Base-by-base conservation (phyloP, 2,797 vertebrate species). In the Crocodylus rhombifer region DNA sequence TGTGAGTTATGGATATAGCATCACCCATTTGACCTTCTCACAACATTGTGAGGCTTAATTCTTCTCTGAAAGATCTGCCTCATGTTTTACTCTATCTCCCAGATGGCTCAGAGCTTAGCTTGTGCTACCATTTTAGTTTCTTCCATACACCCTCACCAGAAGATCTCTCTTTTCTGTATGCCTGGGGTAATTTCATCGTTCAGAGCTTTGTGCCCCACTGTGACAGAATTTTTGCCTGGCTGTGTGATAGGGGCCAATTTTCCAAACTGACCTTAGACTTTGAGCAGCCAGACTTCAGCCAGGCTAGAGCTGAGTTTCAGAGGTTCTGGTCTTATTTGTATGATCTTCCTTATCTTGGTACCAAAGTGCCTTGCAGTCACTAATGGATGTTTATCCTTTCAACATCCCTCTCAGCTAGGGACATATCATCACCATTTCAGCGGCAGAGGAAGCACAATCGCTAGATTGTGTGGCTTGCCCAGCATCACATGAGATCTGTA, bases 1-100 rank as follows among this genome's bases (percentile, higher is more conserved):
- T 11, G 33, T 36, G 88, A 12, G 7, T 0, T 0, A 60, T 1
- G 7, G 74, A 51, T 0, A 0, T 17, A 21, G 17, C 14, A 26
- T 7, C 25, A 1, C 76, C 56, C 58, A 57, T 91, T 33, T 20
- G 2, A 8, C 25, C 7, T 63, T 67, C 30, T 67, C 30, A 20
- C n/a, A 67, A 67, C 17, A n/a, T 13, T 13, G 30, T 13, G 65
- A 14, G 18, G 14, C 42, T 36, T 13, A 12, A 21, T 33, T 71
- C 58, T 78, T 2, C 36, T 86, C 81, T 63, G 7, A 23, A 56
- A 18, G 0, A 1, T 16, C 51, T 58, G 5, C 2, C 1, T 1
- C 3, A 1, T 61, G 17, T 16, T 92, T 26, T 57, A 2, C 57
- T 28, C 57, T 51, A 76, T 81, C 11, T 16, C 20, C 23, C 9